Base-by-base conservation (phyloP, 2,113 vertebrate species). In the Panthera uncia region DNA sequence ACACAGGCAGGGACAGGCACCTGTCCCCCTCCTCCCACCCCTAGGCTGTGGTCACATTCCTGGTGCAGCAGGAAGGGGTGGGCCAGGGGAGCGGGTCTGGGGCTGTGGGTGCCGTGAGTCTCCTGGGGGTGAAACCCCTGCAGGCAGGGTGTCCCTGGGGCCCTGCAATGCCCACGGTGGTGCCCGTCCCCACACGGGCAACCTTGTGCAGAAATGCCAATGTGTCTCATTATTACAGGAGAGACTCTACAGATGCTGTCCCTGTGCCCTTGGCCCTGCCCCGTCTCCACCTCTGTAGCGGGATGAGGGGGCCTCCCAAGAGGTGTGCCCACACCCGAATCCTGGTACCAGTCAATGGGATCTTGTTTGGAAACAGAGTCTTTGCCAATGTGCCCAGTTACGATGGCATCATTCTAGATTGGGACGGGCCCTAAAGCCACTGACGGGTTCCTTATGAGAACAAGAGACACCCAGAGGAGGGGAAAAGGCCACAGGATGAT, bases 211-310 rank as follows among this genome's bases (percentile, higher is more conserved):
- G 45, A 66, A 80, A 25, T 52, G 48, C 23, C 63, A 3, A 15
- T 2, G 8, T 1, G 18, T 23, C 18, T 14, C 23, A 15, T 27
- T 4, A 2, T 73, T 41, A 18, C 0, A n/a, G 85, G 61, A 80
- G 48, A 27, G 38, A 55, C 33, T 23, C 48, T 27, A 45, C 65
- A 21, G 23, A 55, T 16, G 66, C 55, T 16, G 29, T 19, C 66
- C 76, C 16, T 38, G 83, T 41, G n/a, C 68, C n/a, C 41, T 19
- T 0, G 19, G 45, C 7, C n/a, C 57, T n/a, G 15, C 19, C 45
- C 48, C 48, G 4, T 6, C 41, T 27, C 10, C 16, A 10, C 27
- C 1, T 12, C 45, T 7, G 1, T 1, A 1, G 23, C 9, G 25
- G 74, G 48, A 69, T 36, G 65, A 25, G 52, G 36, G 66, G 66